Evolutionary conservation across 2,113 vertebrate genomes (phyloP).

Genomic region (Hemiprocne comata): DNA sequence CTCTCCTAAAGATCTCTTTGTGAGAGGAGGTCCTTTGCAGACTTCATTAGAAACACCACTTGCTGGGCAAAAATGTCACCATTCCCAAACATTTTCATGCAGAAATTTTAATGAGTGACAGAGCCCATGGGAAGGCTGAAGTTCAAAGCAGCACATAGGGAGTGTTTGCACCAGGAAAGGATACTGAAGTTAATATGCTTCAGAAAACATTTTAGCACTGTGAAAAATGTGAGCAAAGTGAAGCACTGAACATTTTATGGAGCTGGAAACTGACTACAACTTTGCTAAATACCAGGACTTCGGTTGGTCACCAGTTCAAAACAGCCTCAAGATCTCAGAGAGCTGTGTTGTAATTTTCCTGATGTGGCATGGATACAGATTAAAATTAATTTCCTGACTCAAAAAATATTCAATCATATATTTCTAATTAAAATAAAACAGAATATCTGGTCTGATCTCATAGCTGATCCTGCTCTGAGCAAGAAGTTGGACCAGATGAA

Average conservation of each 20-base stretch:
- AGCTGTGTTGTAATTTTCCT: background rate
- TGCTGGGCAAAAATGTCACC: background rate
- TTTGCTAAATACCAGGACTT: background rate
- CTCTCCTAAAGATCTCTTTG: background rate
- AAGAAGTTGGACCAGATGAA: background rate
- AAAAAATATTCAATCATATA: background rate
- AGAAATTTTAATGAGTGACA: background rate
- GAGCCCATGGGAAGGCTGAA: background rate
- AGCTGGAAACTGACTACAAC: background rate
- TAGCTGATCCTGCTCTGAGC: background rate
- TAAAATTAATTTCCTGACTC: background rate
- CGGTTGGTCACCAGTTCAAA: background rate
- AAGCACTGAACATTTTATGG: background rate
- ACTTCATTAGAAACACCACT: background rate
- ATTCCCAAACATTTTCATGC: background rate
- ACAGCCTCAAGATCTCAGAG: background rate
- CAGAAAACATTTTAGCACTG: background rate
- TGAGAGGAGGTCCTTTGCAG: background rate
- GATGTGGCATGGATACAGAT: background rate
- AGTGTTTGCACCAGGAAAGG: background rate
- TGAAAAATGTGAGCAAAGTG: background rate
- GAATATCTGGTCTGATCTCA: background rate
- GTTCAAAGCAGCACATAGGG: accelerated
- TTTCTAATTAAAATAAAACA: background rate
- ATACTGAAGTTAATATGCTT: background rate